Base-by-base conservation (phyloP, 2,113 vertebrate genomes). In the Lagopus muta region DNA sequence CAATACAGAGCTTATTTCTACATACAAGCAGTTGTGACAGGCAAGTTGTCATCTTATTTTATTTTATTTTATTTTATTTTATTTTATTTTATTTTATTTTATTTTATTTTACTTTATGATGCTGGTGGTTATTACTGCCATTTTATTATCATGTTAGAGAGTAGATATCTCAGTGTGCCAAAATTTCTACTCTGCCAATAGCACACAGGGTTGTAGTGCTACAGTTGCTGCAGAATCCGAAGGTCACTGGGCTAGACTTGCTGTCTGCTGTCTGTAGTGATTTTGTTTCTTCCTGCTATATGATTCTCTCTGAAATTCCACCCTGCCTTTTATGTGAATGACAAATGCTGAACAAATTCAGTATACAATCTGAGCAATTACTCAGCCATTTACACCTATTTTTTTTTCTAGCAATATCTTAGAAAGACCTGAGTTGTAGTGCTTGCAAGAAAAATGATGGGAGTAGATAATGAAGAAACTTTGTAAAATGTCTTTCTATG, bases 221-320 rank as follows among this genome's bases (percentile, higher is more conserved):
- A 10, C 32, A 83, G 48, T 43, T 72, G 0, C 21, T 82, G 54
- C n/a, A 66, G 62, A 79, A 76, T 65, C 20, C 0, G 0, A 14
- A 50, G 14, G 40, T 52, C 9, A 18, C 18, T 3, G 2, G 66
- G 40, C 48, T 94, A 82, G 65, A 84, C n/a, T 88, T 82, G 4
- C n/a, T 50, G 8, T 36, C 6, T 72, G 36, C 18, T 70, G 6
- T 84, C 61, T 1, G 1, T 40, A 79, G 27, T n/a, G 52, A 40
- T 89, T 87, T 89, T 90, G 8, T 65, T 40, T 85, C 62, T 47
- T 92, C 76, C 69, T 70, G 58, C 60, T 73, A 42, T 66, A 82
- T 62, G 48, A 94, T 94, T 94, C 73, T 88, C 58, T 89, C 78
- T 85, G 70, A 97, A 97, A 95, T 95, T 89, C 72, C 91, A 96